phyloP scores from a whole-genome alignment of 2,797 vertebrate genomes.

The Diplodus puntazzo region DNA sequence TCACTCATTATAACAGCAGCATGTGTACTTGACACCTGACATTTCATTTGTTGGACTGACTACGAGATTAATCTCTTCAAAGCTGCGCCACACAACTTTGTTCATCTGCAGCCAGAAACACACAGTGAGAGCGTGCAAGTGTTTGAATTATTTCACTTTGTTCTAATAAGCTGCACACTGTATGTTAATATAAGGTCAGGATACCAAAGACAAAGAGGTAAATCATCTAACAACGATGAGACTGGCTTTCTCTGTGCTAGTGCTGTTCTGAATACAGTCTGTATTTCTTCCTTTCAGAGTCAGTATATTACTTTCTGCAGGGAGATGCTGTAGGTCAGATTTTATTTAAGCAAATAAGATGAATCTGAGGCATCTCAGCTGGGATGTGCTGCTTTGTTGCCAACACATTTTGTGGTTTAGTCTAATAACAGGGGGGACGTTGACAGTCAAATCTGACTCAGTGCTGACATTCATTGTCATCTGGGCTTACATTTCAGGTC shows the following conservation, averaged over 20 bases:
- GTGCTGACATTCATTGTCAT: neutral
- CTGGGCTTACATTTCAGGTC: neutral
- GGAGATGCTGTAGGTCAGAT: neutral
- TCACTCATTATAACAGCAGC: slow-evolving; percentile 37
- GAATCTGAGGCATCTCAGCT: neutral
- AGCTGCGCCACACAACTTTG: slow-evolving; percentile 8
- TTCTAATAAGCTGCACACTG: slow-evolving; percentile 10
- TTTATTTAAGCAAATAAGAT: neutral
- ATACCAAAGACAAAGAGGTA: neutral
- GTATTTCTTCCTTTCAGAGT: neutral
- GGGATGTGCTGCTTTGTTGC: neutral
- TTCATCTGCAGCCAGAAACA: slow-evolving; percentile 34
- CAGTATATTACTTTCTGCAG: neutral
- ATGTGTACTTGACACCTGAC: slow-evolving; percentile 42
- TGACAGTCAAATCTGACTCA: neutral
- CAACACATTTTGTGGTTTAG: neutral
- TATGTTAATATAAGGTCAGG: neutral
- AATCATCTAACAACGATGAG: neutral
- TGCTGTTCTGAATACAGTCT: neutral
- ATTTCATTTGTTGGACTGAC: slow-evolving; percentile 49
- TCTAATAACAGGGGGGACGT: neutral
- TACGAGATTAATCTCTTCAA: slow-evolving; percentile 46
- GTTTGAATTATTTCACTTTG: slow-evolving; percentile 20
- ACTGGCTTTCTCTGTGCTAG: neutral
- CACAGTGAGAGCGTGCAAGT: neutral